These are phyloP conservation scores for Okamejei kenojei DNA, from an alignment of 2,797 vertebrate species.

Conservation along the genomic window DNA sequence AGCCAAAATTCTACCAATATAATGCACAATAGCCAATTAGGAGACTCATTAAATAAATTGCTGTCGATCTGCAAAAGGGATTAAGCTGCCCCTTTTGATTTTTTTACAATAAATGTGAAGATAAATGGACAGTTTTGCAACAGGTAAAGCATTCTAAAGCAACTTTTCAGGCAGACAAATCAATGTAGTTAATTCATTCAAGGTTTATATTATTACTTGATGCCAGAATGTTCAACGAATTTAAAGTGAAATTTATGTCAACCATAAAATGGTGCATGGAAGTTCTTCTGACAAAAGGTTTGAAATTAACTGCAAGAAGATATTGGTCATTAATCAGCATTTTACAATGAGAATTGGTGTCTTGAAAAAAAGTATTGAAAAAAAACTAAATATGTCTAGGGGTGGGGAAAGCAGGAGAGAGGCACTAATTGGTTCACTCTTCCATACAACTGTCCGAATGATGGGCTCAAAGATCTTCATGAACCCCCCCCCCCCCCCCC, in stretches of 20 bases:
- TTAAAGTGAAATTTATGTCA: not conserved
- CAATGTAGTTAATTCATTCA: not conserved
- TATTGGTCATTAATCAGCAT: not conserved
- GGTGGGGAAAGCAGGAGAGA: not conserved
- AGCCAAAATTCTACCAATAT: too few species aligned
- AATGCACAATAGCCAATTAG: too few species aligned
- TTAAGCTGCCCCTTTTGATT: not conserved
- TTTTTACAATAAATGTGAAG: not conserved
- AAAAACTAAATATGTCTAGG: not conserved
- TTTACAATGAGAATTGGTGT: not conserved
- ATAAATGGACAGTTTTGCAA: not conserved
- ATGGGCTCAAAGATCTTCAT: not conserved
- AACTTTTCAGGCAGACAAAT: not conserved
- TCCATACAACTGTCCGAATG: not conserved
- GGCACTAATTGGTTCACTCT: not conserved
- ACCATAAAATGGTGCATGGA: not conserved
- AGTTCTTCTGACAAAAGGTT: not conserved
- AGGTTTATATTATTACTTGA: not conserved
- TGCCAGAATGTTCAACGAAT: not conserved
- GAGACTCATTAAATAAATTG: not conserved
- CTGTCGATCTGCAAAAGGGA: not conserved
- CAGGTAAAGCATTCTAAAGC: not conserved
- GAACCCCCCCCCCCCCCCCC: too few species aligned
- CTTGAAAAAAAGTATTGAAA: too few species aligned
- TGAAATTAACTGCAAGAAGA: not conserved